Conservation (phyloP, 2,113 vertebrate genomes). For the Salvelinus namaycush region DNA sequence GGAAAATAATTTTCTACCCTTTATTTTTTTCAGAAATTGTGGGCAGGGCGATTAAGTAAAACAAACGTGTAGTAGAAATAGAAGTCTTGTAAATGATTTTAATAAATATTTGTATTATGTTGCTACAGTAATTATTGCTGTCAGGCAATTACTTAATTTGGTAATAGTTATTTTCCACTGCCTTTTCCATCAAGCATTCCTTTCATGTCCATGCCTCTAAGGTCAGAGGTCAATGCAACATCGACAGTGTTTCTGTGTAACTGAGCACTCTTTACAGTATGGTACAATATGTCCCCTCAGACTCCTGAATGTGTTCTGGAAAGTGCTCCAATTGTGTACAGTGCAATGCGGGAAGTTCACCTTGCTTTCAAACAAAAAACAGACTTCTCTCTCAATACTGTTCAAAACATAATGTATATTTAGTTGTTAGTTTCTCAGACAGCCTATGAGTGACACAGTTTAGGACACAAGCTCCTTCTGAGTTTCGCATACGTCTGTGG, state of each 20-base stretch:
- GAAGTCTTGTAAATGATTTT: slow-evolving; percentile 35
- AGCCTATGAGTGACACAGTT: slow-evolving; percentile 55
- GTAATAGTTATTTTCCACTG: background rate
- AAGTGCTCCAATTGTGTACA: background rate
- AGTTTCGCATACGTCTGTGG: slow-evolving; percentile 41
- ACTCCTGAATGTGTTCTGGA: background rate
- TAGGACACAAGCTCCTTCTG: slow-evolving; percentile 57
- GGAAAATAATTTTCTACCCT: slow-evolving; percentile 77
- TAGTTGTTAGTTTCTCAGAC: background rate
- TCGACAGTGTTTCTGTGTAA: slow-evolving; percentile 26
- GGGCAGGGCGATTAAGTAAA: slow-evolving; percentile 76
- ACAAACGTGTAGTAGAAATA: slow-evolving; percentile 68
- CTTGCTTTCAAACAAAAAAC: slow-evolving; percentile 35
- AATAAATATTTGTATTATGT: slow-evolving; percentile 65
- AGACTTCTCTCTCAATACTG: slow-evolving; percentile 15
- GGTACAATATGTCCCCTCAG: background rate
- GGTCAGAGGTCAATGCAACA: slow-evolving; percentile 34
- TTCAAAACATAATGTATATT: slow-evolving; percentile 43
- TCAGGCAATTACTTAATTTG: background rate
- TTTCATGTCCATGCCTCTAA: slow-evolving; percentile 6
- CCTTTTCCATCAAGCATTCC: background rate
- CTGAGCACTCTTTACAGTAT: slow-evolving; percentile 32
- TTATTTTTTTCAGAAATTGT: slow-evolving; percentile 74
- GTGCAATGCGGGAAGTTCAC: slow-evolving; percentile 11
- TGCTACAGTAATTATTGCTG: slow-evolving; percentile 38